These are phyloP conservation scores for Siniperca knerii DNA, from an alignment of 2,113 vertebrate species.

Conservation along the genomic window DNA sequence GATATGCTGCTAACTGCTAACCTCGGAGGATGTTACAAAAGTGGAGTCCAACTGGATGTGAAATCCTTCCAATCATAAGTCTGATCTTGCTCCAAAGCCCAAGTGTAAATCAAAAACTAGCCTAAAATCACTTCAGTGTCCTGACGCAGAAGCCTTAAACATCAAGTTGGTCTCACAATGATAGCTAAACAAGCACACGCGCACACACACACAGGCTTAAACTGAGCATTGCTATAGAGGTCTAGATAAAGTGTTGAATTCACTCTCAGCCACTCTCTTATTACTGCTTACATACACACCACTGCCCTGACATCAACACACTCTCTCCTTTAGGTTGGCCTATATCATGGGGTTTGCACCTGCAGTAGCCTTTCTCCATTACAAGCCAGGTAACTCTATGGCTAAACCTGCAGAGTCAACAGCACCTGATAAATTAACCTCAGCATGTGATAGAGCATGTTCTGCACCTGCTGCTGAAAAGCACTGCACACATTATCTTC, in stretches of 20 bases:
- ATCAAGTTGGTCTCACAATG: no score
- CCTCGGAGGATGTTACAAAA: no score
- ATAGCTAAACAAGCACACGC: no score
- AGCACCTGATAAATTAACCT: slow-evolving; percentile 41
- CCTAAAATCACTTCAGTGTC: no score
- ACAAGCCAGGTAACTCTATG: background rate
- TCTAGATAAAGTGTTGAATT: background rate
- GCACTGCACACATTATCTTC: background rate
- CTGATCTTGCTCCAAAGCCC: no score
- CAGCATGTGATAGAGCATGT: background rate
- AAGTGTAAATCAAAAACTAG: no score
- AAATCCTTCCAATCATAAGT: no score
- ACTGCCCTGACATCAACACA: background rate
- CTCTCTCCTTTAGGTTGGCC: slow-evolving; percentile 30
- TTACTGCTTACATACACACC: slow-evolving; percentile 21
- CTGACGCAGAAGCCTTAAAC: no score
- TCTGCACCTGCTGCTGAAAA: slow-evolving; percentile 48
- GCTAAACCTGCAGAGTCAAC: slow-evolving; percentile 52
- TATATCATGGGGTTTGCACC: slow-evolving; percentile 41
- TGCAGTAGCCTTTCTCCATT: slow-evolving; percentile 38
- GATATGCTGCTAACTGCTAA: no score
- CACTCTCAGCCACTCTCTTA: background rate
- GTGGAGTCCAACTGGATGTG: no score
- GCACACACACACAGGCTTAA: background rate
- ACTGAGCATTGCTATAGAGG: background rate